Evolutionary conservation across 2,797 vertebrate genomes (phyloP), one percentile per base, ranked within the genome.

Genomic region (Danio choprae): DNA sequence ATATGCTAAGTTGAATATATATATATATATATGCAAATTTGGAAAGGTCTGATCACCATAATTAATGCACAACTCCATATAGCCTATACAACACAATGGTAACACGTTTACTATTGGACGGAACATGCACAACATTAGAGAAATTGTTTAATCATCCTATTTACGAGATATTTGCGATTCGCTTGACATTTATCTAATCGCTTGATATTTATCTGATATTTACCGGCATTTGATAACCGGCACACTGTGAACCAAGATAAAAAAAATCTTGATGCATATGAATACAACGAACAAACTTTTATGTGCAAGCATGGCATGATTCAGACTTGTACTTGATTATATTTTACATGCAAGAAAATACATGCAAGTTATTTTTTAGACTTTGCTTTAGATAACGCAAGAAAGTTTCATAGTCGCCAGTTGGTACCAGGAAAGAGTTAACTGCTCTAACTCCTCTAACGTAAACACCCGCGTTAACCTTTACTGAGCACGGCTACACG

Each of bases 401-500:
- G 40, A 59, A 29, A 22, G 55, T 63, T 18, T 1, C 36, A 59
- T 78, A 8, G 65, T 73, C 79, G 44, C 41, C 72, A 69, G 59
- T 36, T 5, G 15, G 22, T 48, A 8, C 6, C 4, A 83, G 65
- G 77, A 81, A 89, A 84, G 90, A 86, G 91, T 94, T 93, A 93
- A 86, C 64, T 15, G 15, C 70, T 84, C 18, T 83, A 81, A 80
- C 81, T 80, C 41, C 18, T 55, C 43, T 77, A 83, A 86, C 81
- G 81, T 77, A 87, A 89, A 87, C 89, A 90, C 86, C 91, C 88
- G 88, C 87, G 86, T 89, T 93, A 91, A 93, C 92, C 92, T 93
- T 92, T 91, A 91, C 89, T 87, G 85, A 90, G 90, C 87, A 84
- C 87, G 84, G 88, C 89, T 89, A 86, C 94, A 94, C 91, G 93